These are phyloP conservation scores for Serinus canaria DNA, from an alignment of 2,113 vertebrate species.

Conservation along the genomic window DNA sequence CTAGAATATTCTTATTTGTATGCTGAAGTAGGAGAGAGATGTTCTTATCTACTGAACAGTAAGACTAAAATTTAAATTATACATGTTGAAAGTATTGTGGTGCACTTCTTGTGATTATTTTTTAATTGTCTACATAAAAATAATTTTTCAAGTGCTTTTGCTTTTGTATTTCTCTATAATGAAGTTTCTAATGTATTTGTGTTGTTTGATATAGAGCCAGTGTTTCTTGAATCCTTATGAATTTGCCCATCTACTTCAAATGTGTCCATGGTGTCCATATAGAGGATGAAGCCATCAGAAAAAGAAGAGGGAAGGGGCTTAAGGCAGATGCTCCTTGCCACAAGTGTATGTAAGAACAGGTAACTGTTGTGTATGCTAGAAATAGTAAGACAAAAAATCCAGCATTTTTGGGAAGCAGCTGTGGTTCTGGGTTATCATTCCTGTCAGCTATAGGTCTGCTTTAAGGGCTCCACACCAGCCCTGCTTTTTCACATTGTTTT, in stretches of 20 bases:
- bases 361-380: background rate
- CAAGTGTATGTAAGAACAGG: background rate
- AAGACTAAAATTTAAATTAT: background rate
- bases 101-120: background rate
- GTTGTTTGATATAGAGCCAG: background rate
- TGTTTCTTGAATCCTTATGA: background rate
- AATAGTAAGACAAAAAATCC: background rate
- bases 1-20: background rate
- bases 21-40: background rate
- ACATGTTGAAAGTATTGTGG: background rate
- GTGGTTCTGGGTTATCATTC: background rate
- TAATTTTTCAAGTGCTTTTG: background rate
- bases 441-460: background rate
- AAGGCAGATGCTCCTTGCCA: background rate
- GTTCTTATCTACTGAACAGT: background rate
- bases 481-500: background rate
- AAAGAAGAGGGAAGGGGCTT: background rate
- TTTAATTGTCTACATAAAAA: background rate
- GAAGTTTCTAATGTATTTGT: background rate
- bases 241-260: background rate
- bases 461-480: background rate
- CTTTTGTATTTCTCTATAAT: background rate
- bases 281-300: background rate
- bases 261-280: background rate
- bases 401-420: background rate